A percentile compares a stretch with the other conserved stretches of the same genome.
Evolutionary conservation across 2,113 vertebrate genomes (phyloP).

Genomic region (Pollimyrus isidori): DNA sequence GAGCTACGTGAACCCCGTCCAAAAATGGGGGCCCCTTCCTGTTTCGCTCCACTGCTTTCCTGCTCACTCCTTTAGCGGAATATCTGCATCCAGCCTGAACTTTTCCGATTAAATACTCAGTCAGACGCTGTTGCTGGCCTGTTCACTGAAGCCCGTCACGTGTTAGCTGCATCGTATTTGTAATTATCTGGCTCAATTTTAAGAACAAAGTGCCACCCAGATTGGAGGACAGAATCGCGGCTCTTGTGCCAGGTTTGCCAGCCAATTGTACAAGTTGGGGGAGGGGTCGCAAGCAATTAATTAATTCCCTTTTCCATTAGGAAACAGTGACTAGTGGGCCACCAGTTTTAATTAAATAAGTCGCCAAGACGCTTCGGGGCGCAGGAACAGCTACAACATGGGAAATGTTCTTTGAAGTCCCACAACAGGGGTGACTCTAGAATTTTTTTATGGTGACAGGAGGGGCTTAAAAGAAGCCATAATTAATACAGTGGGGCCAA

Average conservation of each 20-base stretch:
- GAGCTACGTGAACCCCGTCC: slow-evolving; percentile 8
- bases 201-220: neutral
- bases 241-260: neutral
- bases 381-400: neutral
- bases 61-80: neutral
- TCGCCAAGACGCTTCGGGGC: neutral
- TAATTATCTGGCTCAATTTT: neutral
- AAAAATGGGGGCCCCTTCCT: neutral
- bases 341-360: neutral
- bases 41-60: neutral
- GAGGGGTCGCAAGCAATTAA: neutral
- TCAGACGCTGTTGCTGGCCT: neutral
- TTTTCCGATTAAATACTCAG: neutral
- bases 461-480: neutral
- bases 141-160: neutral
- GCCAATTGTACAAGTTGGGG: neutral
- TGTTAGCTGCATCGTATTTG: neutral
- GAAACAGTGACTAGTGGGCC: neutral
- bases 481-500: neutral
- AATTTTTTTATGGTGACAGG: neutral
- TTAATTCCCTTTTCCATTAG: neutral
- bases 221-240: neutral
- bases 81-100: neutral
- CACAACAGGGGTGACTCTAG: neutral
- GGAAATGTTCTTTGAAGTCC: neutral